Evolutionary conservation across 2,888 invertebrate species (phyloP).

Genomic region (Tiphia femorata): DNA sequence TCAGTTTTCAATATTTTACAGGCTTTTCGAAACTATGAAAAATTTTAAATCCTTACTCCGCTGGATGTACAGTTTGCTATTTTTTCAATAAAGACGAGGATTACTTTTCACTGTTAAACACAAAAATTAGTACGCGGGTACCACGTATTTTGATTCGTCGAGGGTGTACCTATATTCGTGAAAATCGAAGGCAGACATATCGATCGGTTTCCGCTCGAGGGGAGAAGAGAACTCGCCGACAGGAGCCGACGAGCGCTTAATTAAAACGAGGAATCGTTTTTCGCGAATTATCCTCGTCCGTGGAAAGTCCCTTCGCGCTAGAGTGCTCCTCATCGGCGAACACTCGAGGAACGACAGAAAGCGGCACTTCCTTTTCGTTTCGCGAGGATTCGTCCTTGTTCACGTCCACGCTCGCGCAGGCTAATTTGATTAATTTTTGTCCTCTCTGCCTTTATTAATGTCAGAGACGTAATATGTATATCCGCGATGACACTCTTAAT

Average conservation of each 20-base stretch:
- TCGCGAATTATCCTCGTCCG: constrained; percentile 8
- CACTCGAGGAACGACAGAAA: neutral
- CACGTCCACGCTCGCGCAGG: too few species aligned
- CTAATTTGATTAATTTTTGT: neutral
- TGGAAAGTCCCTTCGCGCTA: constrained; percentile 16
- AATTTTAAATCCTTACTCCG: too few species aligned
- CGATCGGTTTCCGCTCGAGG: constrained; percentile 13
- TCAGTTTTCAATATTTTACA: too few species aligned
- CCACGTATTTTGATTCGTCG: too few species aligned
- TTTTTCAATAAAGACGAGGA: too few species aligned
- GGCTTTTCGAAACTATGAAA: too few species aligned
- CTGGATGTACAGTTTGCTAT: too few species aligned
- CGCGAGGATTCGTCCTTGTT: too few species aligned
- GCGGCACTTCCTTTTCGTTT: neutral
- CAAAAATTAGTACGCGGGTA: too few species aligned
- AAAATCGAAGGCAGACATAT: too few species aligned
- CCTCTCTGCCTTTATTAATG: neutral
- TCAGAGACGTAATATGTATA: neutral
- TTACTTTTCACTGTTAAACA: too few species aligned
- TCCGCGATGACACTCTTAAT: neutral
- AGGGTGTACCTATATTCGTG: too few species aligned
- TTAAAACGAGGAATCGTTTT: constrained; percentile 28
- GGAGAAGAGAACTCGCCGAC: neutral
- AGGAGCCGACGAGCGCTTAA: constrained; percentile 19
- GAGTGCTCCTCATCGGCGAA: constrained; percentile 14